phyloP scores from a whole-genome alignment of 2,888 invertebrate species.

The Mesoligia furuncula region DNA sequence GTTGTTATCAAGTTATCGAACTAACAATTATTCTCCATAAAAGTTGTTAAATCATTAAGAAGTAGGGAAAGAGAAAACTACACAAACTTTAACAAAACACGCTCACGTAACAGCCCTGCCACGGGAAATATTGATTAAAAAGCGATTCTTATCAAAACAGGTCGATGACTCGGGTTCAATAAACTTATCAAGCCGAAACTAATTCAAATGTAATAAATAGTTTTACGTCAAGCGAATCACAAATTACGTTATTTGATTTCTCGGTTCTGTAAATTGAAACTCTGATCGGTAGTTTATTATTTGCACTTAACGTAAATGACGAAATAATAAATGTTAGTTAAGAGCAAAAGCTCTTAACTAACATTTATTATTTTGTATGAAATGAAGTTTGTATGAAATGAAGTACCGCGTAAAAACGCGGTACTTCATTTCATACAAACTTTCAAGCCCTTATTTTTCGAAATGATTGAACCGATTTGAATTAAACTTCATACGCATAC shows the following conservation, averaged over 20 bases:
- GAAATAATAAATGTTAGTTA: slow-evolving; percentile 7
- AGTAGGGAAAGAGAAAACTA: slow-evolving; percentile 10
- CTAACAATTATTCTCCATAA: background rate
- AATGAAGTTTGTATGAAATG: no score
- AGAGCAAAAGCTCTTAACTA: no score
- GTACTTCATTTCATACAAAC: no score
- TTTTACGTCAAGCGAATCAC: slow-evolving; percentile 36
- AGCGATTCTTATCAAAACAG: slow-evolving; percentile 69
- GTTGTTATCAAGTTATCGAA: slow-evolving; percentile 18
- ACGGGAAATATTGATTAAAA: slow-evolving; percentile 60
- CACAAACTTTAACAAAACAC: slow-evolving; percentile 13
- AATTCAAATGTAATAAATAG: slow-evolving; percentile 60
- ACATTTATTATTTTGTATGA: no score
- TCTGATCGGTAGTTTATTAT: slow-evolving; percentile 15
- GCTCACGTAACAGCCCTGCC: slow-evolving; percentile 20
- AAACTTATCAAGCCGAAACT: slow-evolving; percentile 62
- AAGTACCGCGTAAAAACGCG: no score
- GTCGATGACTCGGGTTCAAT: slow-evolving; percentile 62
- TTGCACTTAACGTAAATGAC: background rate
- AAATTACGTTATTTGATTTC: slow-evolving; percentile 57
- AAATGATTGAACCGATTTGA: no score
- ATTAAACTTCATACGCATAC: no score
- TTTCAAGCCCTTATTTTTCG: no score
- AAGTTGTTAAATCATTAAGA: slow-evolving; percentile 18
- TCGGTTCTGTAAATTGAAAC: slow-evolving; percentile 43